Evolutionary conservation across 1,140 invertebrate genomes (phyloP).

Genomic region (Lepeophtheirus salmonis): DNA sequence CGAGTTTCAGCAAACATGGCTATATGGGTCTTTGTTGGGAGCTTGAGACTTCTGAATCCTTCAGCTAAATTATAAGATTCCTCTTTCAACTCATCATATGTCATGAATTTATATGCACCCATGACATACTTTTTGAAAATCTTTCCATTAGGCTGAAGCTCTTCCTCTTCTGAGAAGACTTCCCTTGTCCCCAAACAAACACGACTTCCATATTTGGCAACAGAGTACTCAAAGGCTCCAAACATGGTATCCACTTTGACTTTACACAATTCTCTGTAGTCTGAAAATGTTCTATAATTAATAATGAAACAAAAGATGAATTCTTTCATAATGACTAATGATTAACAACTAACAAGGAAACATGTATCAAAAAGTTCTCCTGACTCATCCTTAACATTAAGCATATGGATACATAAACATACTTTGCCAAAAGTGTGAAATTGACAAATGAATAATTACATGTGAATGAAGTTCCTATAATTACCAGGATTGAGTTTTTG

Average conservation of each 20-base stretch:
- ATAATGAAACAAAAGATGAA: no score
- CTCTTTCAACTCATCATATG: slow-evolving; percentile 52
- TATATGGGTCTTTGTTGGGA: slow-evolving; percentile 29
- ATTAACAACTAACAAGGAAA: no score
- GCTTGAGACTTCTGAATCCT: slow-evolving; percentile 26
- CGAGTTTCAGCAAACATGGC: slow-evolving; percentile 40
- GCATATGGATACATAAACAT: no score
- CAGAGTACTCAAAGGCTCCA: slow-evolving; percentile 56
- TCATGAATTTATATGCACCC: slow-evolving; percentile 77
- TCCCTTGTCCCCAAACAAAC: slow-evolving; percentile 70
- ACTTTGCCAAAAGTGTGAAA: no score
- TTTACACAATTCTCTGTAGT: background rate
- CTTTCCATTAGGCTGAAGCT: slow-evolving; percentile 70
- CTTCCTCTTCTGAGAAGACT: slow-evolving; percentile 77
- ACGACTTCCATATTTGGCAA: slow-evolving; percentile 44
- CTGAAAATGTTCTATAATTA: no score
- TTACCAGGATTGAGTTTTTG: background rate
- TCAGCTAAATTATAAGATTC: slow-evolving; percentile 42
- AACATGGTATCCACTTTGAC: slow-evolving; percentile 62
- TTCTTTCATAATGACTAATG: no score
- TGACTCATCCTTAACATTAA: no score
- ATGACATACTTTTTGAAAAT: slow-evolving; percentile 73
- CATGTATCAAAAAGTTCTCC: no score
- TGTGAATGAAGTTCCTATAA: no score
- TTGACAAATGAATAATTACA: no score